phyloP scores from a whole-genome alignment of 1,140 invertebrate species.

The Ganaspis sp. region DNA sequence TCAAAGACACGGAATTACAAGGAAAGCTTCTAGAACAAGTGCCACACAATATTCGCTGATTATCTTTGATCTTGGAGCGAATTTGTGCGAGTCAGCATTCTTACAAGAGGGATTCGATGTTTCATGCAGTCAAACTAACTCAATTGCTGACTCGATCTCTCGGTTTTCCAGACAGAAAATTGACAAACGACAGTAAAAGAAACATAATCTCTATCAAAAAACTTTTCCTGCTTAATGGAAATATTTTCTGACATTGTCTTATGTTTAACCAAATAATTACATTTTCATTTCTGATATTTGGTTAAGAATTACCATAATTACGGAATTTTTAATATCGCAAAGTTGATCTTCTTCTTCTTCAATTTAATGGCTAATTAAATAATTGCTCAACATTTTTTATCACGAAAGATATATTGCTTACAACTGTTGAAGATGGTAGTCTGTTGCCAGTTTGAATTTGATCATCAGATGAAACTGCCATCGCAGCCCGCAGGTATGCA shows the following conservation, averaged over 20 bases:
- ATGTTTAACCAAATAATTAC: no score
- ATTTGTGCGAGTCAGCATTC: slow-evolving; percentile 52
- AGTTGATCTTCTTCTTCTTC: no score
- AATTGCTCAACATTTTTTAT: not conserved
- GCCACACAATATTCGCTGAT: slow-evolving; percentile 60
- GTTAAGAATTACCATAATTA: no score
- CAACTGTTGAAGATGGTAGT: not conserved
- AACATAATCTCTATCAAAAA: not conserved
- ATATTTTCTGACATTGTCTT: no score
- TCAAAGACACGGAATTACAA: slow-evolving; percentile 59
- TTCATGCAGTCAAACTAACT: slow-evolving; percentile 40
- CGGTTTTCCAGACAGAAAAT: slow-evolving; percentile 15
- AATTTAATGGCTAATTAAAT: no score
- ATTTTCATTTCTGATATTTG: no score
- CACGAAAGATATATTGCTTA: not conserved
- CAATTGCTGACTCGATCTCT: slow-evolving; percentile 51
- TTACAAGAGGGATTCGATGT: not conserved
- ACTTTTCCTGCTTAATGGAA: no score
- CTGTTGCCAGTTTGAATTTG: not conserved
- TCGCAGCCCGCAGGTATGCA: slow-evolving; percentile 18
- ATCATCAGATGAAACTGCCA: not conserved
- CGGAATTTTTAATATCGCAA: no score
- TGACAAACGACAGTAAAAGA: slow-evolving; percentile 43
- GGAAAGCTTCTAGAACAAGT: slow-evolving; percentile 50
- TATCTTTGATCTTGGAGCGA: slow-evolving; percentile 65